Evolutionary conservation across 1,140 invertebrate genomes (phyloP), one percentile per base, ranked within the genome.

Genomic region (Scaptomyza pallida): DNA sequence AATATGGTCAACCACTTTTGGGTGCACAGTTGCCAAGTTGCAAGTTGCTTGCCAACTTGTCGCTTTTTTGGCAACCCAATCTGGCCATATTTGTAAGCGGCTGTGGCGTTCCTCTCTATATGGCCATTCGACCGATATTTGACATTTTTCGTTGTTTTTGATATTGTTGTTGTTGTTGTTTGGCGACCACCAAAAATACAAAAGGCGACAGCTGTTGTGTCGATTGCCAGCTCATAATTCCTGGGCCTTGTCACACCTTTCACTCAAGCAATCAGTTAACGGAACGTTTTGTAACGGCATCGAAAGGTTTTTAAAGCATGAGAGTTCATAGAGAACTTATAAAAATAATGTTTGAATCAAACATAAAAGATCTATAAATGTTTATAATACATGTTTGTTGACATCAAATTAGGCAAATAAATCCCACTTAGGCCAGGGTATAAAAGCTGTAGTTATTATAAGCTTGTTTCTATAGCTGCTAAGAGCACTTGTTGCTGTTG

Each of bases 91-190:
- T 54, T 56, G 77, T 41, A 47, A 19, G 48, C 30, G 33, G 71
- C 30, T 33, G 65, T 61, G 48, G 37, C 65, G 64, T 71, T 64
- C 62, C 62, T 62, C 72, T 73, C 68, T 60, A 81, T 71, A 86
- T 57, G 81, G 81, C 62, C 70, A 88, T 67, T 51, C 82, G 81
- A 88, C 81, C 81, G 81, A 86, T 88, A 86, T 86, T 86, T 88
- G 64, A 72, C 80, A 86, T 77, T 68, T 81, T 74, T 79, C 21
- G 30, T 13, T 6, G 2, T 47, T 15, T n/a, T n/a, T n/a, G n/a
- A n/a, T n/a, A 51, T 21, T 33, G 33, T 62, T 35, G 19, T 9
- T 30, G 43, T 17, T 41, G n/a, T 35, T 50, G n/a, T 41, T 65
- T 61, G 43, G 26, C 37, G 44, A 50, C 17, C 54, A 60, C 35